Evolutionary conservation across 2,888 invertebrate species (phyloP).

Genomic region (Caenorhabditis virilis): DNA sequence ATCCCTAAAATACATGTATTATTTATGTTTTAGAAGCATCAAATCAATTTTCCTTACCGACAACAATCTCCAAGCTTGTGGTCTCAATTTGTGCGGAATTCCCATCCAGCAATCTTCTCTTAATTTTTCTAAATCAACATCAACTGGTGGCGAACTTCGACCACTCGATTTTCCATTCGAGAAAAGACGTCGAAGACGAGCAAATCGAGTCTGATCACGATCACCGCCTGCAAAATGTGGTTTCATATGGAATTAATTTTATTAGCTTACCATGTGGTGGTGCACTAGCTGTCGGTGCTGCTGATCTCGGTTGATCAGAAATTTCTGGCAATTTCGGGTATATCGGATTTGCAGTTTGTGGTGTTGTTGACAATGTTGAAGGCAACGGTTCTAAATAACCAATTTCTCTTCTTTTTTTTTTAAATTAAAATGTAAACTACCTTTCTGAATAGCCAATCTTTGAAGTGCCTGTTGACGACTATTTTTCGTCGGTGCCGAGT

Average conservation of each 20-base stretch:
- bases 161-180: conserved; percentile 44
- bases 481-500: conserved; percentile 61
- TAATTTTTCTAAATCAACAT: conserved; percentile 49
- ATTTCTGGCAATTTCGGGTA: conserved; percentile 53
- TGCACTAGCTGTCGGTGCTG: conserved; percentile 32
- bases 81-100: conserved; percentile 84
- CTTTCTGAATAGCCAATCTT: conserved; percentile 64
- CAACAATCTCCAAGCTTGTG: conserved; percentile 77
- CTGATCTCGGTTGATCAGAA: conserved; percentile 41
- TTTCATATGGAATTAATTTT: neutral
- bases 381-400: conserved; percentile 44
- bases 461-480: conserved; percentile 63
- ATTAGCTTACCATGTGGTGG: conserved; percentile 32
- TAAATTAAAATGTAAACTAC: conserved; percentile 26
- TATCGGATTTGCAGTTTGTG: conserved; percentile 48
- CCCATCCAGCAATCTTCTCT: conserved; percentile 82
- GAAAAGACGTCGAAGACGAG: conserved; percentile 43
- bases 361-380: conserved; percentile 24
- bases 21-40: conserved; percentile 1
- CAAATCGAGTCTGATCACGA: conserved; percentile 51
- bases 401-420: neutral
- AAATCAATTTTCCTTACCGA: conserved; percentile 73
- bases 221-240: conserved; percentile 25
- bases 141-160: conserved; percentile 44
- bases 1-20: conserved; percentile 75